Percentiles rank a stretch among this genome's conserved stretches.
These are phyloP conservation scores for Drymodes brunneopygia DNA, from an alignment of 2,113 vertebrate genomes.

Conservation along the genomic window DNA sequence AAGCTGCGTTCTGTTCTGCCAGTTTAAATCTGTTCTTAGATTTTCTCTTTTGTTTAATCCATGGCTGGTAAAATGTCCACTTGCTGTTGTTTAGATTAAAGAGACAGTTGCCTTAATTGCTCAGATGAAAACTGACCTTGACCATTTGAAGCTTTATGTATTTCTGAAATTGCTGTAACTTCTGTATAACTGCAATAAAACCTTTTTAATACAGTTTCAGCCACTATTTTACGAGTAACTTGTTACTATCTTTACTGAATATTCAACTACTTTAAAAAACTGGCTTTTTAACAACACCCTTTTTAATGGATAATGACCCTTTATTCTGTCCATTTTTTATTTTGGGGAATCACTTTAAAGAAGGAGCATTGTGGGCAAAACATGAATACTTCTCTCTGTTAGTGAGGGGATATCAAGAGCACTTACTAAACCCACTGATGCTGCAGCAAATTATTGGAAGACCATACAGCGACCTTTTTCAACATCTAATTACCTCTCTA, in stretches of 20 bases:
- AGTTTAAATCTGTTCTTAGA: not conserved
- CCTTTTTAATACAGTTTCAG: not conserved
- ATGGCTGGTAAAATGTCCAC: not conserved
- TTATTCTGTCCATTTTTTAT: not conserved
- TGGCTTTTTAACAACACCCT: not conserved
- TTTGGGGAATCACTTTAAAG: not conserved
- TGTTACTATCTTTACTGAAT: not conserved
- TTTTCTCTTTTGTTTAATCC: not conserved
- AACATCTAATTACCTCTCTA: not conserved
- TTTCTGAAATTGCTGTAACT: constrained; percentile 13
- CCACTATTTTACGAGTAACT: not conserved
- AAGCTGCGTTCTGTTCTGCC: not conserved
- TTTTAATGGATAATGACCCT: not conserved
- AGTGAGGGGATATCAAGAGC: not conserved
- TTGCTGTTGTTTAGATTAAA: not conserved
- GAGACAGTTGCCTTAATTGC: constrained; percentile 40
- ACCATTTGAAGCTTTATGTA: constrained; percentile 1
- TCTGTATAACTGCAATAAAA: constrained; percentile 46
- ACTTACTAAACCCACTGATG: not conserved
- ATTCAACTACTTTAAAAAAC: not conserved
- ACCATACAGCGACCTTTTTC: not conserved
- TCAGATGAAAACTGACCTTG: not conserved
- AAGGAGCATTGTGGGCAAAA: not conserved
- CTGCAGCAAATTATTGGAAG: not conserved
- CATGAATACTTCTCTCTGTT: not conserved